Conservation (phyloP, 2,888 invertebrate species). For the Elmis aenea region DNA sequence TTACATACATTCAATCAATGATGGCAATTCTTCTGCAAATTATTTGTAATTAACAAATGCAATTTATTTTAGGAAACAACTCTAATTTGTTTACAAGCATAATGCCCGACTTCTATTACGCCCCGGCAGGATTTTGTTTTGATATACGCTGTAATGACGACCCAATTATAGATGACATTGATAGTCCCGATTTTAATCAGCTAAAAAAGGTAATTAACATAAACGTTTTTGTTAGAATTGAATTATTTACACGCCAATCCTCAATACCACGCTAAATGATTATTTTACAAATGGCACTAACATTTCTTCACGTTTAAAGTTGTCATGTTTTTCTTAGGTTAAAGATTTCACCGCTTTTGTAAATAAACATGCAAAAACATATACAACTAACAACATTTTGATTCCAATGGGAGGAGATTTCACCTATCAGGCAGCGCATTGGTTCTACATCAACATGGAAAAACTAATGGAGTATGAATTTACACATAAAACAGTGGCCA, state of each 20-base stretch:
- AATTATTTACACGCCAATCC: too few species aligned
- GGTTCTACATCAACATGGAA: slow-evolving; percentile 64
- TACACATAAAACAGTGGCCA: neutral
- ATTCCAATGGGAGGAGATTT: slow-evolving; percentile 73
- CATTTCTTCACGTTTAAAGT: too few species aligned
- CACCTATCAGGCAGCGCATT: slow-evolving; percentile 59
- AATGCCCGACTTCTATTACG: slow-evolving; percentile 74
- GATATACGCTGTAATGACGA: slow-evolving; percentile 80
- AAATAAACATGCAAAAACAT: slow-evolving; percentile 45
- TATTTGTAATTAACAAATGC: too few species aligned
- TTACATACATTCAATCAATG: too few species aligned
- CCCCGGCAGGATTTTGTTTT: slow-evolving; percentile 90
- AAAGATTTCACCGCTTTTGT: slow-evolving; percentile 51
- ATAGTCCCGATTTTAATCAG: slow-evolving; percentile 79
- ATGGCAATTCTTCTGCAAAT: too few species aligned
- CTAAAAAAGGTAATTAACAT: slow-evolving; percentile 43
- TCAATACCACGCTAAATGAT: too few species aligned
- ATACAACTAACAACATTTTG: slow-evolving; percentile 58
- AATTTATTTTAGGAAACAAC: slow-evolving; percentile 50
- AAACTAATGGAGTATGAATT: slow-evolving; percentile 61
- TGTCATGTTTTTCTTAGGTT: too few species aligned
- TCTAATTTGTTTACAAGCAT: slow-evolving; percentile 79
- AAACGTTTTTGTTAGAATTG: neutral
- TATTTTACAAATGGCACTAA: too few species aligned
- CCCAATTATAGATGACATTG: slow-evolving; percentile 79